A percentile compares a stretch with the other conserved stretches of the same genome.
These are phyloP conservation scores for Selene dorsalis DNA, from an alignment of 2,797 vertebrate species.

Conservation along the genomic window DNA sequence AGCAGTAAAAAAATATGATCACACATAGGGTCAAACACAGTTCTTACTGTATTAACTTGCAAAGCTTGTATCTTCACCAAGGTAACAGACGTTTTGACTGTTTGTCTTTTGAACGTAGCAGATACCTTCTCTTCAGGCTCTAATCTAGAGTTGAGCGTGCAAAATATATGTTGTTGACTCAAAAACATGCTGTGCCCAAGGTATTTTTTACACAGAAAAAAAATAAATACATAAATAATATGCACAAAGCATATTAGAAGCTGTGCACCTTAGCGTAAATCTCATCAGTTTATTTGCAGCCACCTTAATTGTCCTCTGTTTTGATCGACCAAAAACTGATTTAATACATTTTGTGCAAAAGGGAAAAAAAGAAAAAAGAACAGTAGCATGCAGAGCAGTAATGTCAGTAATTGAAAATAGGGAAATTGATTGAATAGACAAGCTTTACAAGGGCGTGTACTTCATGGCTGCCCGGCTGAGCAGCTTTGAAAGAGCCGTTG, in stretches of 20 bases:
- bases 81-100: slow-evolving; percentile 19
- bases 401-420: slow-evolving; percentile 79
- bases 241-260: not conserved
- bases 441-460: slow-evolving; percentile 74
- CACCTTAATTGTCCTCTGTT: slow-evolving; percentile 25
- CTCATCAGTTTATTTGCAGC: slow-evolving; percentile 21
- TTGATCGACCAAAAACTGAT: slow-evolving; percentile 49
- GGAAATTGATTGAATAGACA: slow-evolving; percentile 81
- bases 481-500: slow-evolving; percentile 72
- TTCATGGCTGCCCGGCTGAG: slow-evolving; percentile 75
- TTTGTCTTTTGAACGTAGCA: not conserved
- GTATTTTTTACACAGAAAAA: not conserved
- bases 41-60: not conserved
- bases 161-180: not conserved
- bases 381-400: slow-evolving; percentile 50
- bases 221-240: not conserved
- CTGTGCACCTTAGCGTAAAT: slow-evolving; percentile 1
- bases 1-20: not conserved
- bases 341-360: slow-evolving; percentile 48
- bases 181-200: not conserved
- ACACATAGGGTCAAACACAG: not conserved
- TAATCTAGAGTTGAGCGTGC: not conserved
- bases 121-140: not conserved
- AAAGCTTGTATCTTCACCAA: not conserved
- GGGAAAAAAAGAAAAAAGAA: slow-evolving; percentile 17